phyloP scores from a whole-genome alignment of 2,113 vertebrate genomes.

The Microcebus lehilahytsara region DNA sequence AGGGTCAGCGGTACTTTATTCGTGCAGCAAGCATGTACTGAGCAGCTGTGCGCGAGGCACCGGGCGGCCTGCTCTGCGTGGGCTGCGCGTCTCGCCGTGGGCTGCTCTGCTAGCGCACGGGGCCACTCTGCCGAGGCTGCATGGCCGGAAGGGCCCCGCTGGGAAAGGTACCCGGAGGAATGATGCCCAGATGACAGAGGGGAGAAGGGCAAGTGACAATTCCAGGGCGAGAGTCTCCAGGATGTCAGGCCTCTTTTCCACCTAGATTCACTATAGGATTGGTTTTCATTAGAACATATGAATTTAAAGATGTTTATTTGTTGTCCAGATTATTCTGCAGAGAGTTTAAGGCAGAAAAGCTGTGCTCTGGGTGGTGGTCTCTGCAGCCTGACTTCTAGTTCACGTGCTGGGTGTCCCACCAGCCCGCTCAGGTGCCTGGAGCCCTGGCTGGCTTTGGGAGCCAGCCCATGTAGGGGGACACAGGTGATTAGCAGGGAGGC shows the following conservation, averaged over 20 bases:
- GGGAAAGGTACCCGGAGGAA: neutral
- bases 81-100: neutral
- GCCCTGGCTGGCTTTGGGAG: neutral
- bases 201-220: neutral
- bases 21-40: neutral
- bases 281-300: neutral
- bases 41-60: neutral
- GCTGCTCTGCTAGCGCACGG: neutral
- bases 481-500: neutral
- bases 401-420: neutral
- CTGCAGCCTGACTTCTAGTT: neutral
- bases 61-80: neutral
- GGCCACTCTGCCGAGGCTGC: neutral
- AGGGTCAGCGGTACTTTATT: neutral
- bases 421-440: neutral
- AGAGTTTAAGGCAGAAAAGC: neutral
- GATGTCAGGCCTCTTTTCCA: neutral
- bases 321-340: neutral
- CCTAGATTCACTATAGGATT: neutral
- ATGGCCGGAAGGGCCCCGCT: too few relatives aligned
- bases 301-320: neutral
- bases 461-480: neutral
- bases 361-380: neutral
- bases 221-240: neutral
- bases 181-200: neutral